A percentile compares a stretch with the other conserved stretches of the same genome.
These are phyloP conservation scores for Corapipo altera DNA, from an alignment of 2,113 vertebrate species.

Conservation along the genomic window DNA sequence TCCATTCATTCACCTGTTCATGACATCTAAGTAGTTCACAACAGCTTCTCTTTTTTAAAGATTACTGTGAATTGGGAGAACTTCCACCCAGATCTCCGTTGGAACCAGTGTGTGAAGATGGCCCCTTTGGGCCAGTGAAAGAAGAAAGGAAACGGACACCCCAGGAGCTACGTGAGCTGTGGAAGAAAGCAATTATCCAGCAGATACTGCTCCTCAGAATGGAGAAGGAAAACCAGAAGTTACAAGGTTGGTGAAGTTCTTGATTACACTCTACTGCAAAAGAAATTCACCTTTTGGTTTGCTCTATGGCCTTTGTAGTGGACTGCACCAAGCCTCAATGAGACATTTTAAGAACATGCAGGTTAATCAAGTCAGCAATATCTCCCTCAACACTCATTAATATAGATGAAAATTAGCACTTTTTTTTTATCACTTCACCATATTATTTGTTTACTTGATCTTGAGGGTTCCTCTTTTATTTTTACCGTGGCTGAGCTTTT, in stretches of 20 bases:
- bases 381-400: background rate
- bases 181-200: constrained; percentile 94
- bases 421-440: background rate
- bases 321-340: background rate
- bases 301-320: background rate
- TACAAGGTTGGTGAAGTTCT: constrained; percentile 82
- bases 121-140: constrained; percentile 74
- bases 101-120: constrained; percentile 74
- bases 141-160: constrained; percentile 81
- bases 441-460: background rate
- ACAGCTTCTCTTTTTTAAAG: constrained; percentile 64
- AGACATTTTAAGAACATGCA: background rate
- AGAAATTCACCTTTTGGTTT: background rate
- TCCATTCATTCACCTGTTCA: background rate
- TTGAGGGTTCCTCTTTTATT: background rate
- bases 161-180: constrained; percentile 88
- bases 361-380: background rate
- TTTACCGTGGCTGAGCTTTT: background rate
- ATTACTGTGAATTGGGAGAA: constrained; percentile 83
- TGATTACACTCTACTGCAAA: background rate
- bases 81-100: constrained; percentile 71
- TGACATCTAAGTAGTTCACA: background rate
- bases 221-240: constrained; percentile 96
- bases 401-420: background rate
- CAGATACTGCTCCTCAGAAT: constrained; percentile 96